A percentile compares a stretch with the other conserved stretches of the same genome.
These are phyloP conservation scores for Temnothorax ravouxi DNA, from an alignment of 2,888 invertebrate genomes.

Conservation along the genomic window DNA sequence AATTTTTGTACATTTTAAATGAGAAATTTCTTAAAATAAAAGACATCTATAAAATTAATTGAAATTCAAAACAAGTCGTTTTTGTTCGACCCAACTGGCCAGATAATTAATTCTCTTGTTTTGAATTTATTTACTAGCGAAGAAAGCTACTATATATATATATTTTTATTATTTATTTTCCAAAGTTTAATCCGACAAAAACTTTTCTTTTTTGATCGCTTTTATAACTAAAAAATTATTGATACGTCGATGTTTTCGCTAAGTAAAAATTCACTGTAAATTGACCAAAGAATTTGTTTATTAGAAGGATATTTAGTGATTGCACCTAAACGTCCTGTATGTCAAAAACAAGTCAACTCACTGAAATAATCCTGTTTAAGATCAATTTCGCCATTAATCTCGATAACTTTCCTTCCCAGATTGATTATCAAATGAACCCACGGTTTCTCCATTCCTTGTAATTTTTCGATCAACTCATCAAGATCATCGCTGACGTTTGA, in stretches of 20 bases:
- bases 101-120: too few relatives aligned
- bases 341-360: slow-evolving; percentile 5
- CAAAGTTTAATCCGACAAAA: background rate
- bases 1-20: background rate
- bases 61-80: too few relatives aligned
- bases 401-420: background rate
- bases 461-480: background rate
- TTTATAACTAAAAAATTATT: background rate
- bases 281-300: background rate
- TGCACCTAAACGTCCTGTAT: background rate
- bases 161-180: background rate
- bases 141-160: too few relatives aligned
- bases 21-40: background rate
- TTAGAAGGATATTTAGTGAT: background rate
- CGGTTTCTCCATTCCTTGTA: background rate
- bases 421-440: background rate
- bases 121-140: too few relatives aligned
- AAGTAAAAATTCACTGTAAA: background rate
- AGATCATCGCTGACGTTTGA: background rate
- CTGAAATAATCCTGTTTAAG: background rate
- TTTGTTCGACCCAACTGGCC: too few relatives aligned
- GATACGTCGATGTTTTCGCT: background rate
- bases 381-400: background rate
- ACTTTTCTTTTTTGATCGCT: background rate
- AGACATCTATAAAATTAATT: background rate